These are phyloP conservation scores for Bryconaethiops microstoma DNA, from an alignment of 2,797 vertebrate genomes.

Conservation along the genomic window DNA sequence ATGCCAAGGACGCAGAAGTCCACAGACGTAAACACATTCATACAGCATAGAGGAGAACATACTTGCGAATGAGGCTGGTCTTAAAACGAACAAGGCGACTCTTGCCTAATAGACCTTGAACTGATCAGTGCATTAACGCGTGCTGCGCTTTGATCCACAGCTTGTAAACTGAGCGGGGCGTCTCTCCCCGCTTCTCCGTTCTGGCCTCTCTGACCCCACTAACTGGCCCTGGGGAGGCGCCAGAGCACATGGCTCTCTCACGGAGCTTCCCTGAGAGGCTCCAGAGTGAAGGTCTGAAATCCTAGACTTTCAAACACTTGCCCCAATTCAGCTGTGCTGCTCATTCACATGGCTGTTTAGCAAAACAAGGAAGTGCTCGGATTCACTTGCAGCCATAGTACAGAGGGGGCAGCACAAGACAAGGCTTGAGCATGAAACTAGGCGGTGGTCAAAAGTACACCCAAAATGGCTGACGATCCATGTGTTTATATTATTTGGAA, in stretches of 20 bases:
- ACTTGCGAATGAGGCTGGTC: constrained; percentile 7
- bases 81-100: background rate
- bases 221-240: constrained; percentile 19
- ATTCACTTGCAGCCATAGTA: constrained; percentile 57
- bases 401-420: constrained; percentile 58
- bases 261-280: constrained; percentile 8
- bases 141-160: constrained; percentile 32
- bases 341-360: constrained; percentile 68
- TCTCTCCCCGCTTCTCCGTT: background rate
- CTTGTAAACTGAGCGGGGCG: constrained; percentile 17
- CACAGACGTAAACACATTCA: constrained; percentile 23
- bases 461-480: background rate
- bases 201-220: constrained; percentile 13
- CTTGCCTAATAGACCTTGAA: constrained; percentile 1
- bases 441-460: background rate
- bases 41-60: constrained; percentile 20
- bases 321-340: constrained; percentile 73
- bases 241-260: constrained; percentile 15
- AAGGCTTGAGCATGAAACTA: background rate
- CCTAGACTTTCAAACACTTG: constrained; percentile 61
- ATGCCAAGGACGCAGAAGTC: constrained; percentile 37
- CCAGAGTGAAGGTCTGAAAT: constrained; percentile 66
- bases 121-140: constrained; percentile 16
- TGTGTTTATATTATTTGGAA: too few species aligned
- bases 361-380: background rate